Conservation (phyloP, 2,797 vertebrate species). For the Danio albolineatus region DNA sequence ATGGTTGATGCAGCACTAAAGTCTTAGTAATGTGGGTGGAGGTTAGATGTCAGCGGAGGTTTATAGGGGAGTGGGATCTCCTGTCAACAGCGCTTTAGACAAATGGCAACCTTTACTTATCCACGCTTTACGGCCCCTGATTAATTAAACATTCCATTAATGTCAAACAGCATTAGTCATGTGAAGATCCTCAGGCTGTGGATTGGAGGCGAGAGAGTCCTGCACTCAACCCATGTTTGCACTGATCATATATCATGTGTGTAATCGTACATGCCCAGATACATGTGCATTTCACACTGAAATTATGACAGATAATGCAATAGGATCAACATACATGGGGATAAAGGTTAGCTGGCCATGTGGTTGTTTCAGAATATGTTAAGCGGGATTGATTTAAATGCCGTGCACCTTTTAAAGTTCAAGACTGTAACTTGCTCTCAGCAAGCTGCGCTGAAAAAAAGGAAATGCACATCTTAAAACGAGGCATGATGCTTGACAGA, state of each 20-base stretch:
- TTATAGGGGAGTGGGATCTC: slow-evolving; percentile 40
- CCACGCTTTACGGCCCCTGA: slow-evolving; percentile 62
- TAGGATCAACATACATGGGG: background rate
- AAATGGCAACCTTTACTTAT: slow-evolving; percentile 62
- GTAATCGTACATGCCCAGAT: background rate
- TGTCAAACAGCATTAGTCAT: slow-evolving; percentile 73
- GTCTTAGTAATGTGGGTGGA: background rate
- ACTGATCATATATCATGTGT: background rate
- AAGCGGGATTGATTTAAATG: slow-evolving; percentile 1
- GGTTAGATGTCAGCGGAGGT: slow-evolving; percentile 31
- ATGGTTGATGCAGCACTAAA: background rate
- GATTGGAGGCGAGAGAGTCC: slow-evolving; percentile 27
- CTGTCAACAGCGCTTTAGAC: slow-evolving; percentile 63
- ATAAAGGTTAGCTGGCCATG: slow-evolving; percentile 26
- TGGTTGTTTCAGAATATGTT: slow-evolving; percentile 19
- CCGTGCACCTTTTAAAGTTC: slow-evolving; percentile 8
- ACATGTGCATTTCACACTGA: background rate
- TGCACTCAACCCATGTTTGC: background rate
- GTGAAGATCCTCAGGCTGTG: slow-evolving; percentile 47
- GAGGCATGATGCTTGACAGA: background rate
- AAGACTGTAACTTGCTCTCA: background rate
- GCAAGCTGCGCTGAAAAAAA: background rate
- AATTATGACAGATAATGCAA: background rate
- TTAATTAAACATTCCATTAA: slow-evolving; percentile 78
- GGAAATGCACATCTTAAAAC: background rate